These are phyloP conservation scores for Napeogenes inachia DNA, from an alignment of 2,888 invertebrate species.

Conservation along the genomic window DNA sequence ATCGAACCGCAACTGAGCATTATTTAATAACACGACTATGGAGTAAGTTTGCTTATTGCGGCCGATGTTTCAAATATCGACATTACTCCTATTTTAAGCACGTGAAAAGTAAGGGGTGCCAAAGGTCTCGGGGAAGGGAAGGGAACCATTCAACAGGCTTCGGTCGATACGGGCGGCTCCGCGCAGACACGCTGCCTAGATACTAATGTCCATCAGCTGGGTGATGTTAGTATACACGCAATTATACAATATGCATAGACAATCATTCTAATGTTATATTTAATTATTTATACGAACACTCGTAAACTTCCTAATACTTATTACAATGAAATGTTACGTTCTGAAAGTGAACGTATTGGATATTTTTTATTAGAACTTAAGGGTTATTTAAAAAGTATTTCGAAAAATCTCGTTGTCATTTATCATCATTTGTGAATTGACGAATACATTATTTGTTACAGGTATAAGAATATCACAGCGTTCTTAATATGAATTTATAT, in stretches of 20 bases:
- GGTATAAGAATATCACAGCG: too few species aligned
- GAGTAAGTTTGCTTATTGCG: constrained; percentile 45
- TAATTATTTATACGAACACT: too few species aligned
- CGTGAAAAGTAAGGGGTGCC: constrained; percentile 66
- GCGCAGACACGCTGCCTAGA: constrained; percentile 55
- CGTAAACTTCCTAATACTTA: too few species aligned
- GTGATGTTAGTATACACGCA: constrained; percentile 10
- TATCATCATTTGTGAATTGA: too few species aligned
- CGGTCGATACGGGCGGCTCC: constrained; percentile 71
- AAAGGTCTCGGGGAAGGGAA: constrained; percentile 52
- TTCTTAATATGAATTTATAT: too few species aligned
- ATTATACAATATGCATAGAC: not conserved
- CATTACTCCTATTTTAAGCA: constrained; percentile 75
- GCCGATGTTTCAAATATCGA: constrained; percentile 73
- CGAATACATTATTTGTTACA: too few species aligned
- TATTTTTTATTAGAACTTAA: too few species aligned
- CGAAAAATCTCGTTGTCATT: too few species aligned
- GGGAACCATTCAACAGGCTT: constrained; percentile 75
- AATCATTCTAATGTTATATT: too few species aligned
- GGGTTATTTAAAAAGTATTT: too few species aligned
- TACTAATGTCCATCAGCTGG: constrained; percentile 40
- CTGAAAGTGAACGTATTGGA: too few species aligned
- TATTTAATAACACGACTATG: constrained; percentile 27
- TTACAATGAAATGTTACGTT: too few species aligned
- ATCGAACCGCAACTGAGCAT: constrained; percentile 1